phyloP scores from a whole-genome alignment of 2,888 invertebrate genomes.

The Brachycybe producta region DNA sequence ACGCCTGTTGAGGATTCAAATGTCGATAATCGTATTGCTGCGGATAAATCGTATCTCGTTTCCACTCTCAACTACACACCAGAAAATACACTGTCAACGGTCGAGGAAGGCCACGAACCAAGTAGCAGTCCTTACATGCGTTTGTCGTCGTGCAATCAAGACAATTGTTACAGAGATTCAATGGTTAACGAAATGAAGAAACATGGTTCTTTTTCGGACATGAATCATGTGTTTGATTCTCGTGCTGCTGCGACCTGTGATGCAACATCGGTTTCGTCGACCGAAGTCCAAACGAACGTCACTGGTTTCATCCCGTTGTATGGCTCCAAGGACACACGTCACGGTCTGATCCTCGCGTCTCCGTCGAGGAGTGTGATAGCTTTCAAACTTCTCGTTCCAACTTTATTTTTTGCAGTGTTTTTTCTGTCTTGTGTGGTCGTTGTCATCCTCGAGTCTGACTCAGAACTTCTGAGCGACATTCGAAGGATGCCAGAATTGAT shows the following conservation, averaged over 20 bases:
- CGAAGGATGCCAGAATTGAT: conserved; percentile 63
- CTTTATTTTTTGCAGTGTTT: conserved; percentile 59
- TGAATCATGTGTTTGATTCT: conserved; percentile 3
- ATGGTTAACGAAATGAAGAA: not conserved
- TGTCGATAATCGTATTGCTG: conserved; percentile 5
- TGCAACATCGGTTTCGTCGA: not conserved
- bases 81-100: conserved; percentile 51
- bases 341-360: not conserved
- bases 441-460: conserved; percentile 64
- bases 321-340: not conserved
- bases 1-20: conserved; percentile 6
- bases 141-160: not conserved
- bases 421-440: conserved; percentile 41
- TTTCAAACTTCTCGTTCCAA: conserved; percentile 59
- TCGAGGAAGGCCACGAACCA: conserved; percentile 46
- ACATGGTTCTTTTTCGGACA: too few relatives aligned
- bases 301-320: conserved; percentile 11
- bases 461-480: conserved; percentile 51
- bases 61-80: conserved; percentile 42
- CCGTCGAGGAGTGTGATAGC: conserved; percentile 27
- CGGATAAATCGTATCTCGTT: too few relatives aligned
- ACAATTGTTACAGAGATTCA: not conserved
- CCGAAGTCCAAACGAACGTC: conserved; percentile 4
- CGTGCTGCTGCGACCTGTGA: not conserved
- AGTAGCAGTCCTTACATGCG: not conserved